Evolutionary conservation across 2,113 vertebrate genomes (phyloP), one percentile per base, ranked within the genome.

Genomic region (Hiodon alosoides): DNA sequence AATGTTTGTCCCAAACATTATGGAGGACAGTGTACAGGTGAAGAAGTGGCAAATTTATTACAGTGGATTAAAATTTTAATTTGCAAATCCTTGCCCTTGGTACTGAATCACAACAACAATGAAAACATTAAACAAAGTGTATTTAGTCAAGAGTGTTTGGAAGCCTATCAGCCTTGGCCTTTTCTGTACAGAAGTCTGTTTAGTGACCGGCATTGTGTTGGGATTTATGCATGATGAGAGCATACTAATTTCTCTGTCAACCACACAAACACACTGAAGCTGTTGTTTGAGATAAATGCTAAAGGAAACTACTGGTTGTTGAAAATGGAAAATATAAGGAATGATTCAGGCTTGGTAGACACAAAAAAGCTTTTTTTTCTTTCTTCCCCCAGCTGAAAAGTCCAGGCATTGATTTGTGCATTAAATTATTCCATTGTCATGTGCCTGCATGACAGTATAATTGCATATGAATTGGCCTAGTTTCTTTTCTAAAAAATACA

Each of bases 341-440:
- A 17, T 5, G 10, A 71, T 57, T 59, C 59, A 64, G 58, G 59
- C 31, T 1, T 31, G 60, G 59, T 31, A n/a, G 50, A 4, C 52
- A 3, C 14, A 52, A 69, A 60, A 76, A 31, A 54, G 4, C 8
- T 8, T 4, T 17, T 7, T n/a, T 16, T 61, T 46, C 8, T 57
- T 55, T 69, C 31, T 1, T 31, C 0, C 31, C 31, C 65, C 68
- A 69, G n/a, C 9, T 47, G 53, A 74, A 14, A 48, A 57, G 54
- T 50, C 53, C 60, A 4, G 60, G 64, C 60, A 66, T 76, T 76
- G 59, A 76, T 71, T 76, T 71, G 10, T 76, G 53, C n/a, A 67
- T 67, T 72, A 72, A 55, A 72, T 55, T 1, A 48, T 10, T 14
- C 17, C 14, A 77, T 72, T 77, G 67, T 76, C 55, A 51, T 51